Evolutionary conservation across 92 coral and sea anemone genomes (phyloP), one percentile per base, ranked within the genome.

Genomic region (Pocillopora grandis): DNA sequence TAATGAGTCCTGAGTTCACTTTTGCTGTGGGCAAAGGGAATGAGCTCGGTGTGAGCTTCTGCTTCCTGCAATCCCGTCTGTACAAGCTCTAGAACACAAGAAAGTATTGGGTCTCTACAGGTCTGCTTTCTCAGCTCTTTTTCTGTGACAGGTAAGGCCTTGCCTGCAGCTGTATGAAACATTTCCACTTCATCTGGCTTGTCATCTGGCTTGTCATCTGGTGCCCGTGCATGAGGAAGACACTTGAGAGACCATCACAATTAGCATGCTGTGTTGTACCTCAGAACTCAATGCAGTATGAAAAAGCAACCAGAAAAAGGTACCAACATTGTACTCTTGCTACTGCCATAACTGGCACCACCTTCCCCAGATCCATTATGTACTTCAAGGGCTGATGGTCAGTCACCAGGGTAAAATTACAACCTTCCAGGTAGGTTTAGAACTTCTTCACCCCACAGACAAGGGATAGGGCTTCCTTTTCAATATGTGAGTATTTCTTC

Each of bases 401-500:
- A 27, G 27, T 27, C 27, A 27, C 27, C 27, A 27, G 27, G 27
- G 27, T 27, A 27, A 27, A 27, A 27, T 27, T 27, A 27, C 27
- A 27, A 27, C 27, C 27, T 27, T 27, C 27, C 27, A 27, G 27
- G 27, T 27, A 27, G 27, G 27, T 27, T 27, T 27, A 27, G 27
- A 27, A 27, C 27, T 27, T 27, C 27, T 27, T 27, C 27, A 27
- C 27, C 27, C 27, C 27, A 27, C 27, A 27, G 27, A 76, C 78
- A 57, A 89, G 64, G 75, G 85, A 35, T 55, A 80, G 82, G 12
- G 84, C 89, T 72, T 89, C 86, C 69, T 88, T 78, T 70, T 88
- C 92, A 14, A 85, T 89, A 62, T 89, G 88, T 31, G 89, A 76
- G 61, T 85, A 85, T 66, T 89, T 75, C 86, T 79, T 84, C 75